Evolutionary conservation across 1,140 invertebrate genomes (phyloP).

Genomic region (Papilio xuthus): DNA sequence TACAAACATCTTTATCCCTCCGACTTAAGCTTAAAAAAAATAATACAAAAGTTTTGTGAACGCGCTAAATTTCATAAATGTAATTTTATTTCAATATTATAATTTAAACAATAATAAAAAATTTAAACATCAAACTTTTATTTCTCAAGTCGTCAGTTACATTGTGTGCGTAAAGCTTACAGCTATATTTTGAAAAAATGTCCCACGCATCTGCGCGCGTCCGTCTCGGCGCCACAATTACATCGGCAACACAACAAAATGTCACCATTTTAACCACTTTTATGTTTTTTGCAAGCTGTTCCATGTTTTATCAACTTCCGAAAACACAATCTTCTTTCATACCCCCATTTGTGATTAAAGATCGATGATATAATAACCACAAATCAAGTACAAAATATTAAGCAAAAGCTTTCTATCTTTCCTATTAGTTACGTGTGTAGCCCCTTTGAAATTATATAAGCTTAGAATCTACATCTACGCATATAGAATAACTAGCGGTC

Average conservation of each 20-base stretch:
- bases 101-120: conserved; percentile 21
- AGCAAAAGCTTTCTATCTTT: background rate
- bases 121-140: background rate
- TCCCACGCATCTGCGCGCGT: conserved; percentile 73
- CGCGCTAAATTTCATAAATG: no score
- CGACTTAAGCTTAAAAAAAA: no score
- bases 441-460: no score
- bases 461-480: no score
- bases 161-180: conserved; percentile 50
- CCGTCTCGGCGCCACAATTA: conserved; percentile 69
- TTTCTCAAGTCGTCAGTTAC: conserved; percentile 38
- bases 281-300: conserved; percentile 49
- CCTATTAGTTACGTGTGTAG: no score
- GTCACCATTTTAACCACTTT: conserved; percentile 67
- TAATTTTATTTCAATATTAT: background rate
- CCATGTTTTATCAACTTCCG: conserved; percentile 48
- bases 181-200: conserved; percentile 69
- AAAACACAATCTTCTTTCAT: background rate
- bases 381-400: background rate
- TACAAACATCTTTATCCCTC: no score
- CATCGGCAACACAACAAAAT: conserved; percentile 67
- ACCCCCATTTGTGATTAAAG: background rate
- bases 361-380: background rate
- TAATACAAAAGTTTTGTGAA: no score
- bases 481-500: no score